Evolutionary conservation across 2,113 vertebrate species (phyloP).

Genomic region (Leucosticte australis): DNA sequence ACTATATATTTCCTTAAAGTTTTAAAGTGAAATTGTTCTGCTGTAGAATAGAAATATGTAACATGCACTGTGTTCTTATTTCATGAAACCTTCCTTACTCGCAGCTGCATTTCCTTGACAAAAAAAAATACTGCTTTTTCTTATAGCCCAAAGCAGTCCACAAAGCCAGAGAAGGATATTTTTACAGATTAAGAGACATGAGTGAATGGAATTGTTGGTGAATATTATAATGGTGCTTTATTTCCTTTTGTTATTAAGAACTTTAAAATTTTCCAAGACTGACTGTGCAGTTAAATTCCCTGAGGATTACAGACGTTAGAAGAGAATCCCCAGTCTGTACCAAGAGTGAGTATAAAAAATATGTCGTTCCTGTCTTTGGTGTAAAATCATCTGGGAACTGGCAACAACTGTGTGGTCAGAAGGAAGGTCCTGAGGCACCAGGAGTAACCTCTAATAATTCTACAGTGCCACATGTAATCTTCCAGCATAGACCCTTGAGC

Average conservation of each 20-base stretch:
- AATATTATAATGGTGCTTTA: neutral
- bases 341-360: neutral
- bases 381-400: neutral
- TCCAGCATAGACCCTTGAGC: neutral
- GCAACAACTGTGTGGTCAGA: neutral
- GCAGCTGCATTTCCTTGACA: neutral
- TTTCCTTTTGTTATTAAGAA: neutral
- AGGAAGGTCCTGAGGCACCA: neutral
- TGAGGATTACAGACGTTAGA: neutral
- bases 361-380: neutral
- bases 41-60: neutral
- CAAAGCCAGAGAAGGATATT: neutral
- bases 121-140: neutral
- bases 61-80: neutral
- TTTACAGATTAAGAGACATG: neutral
- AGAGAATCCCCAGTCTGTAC: neutral
- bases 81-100: neutral
- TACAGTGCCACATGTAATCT: neutral
- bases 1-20: neutral
- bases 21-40: neutral
- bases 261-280: neutral
- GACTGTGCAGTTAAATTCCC: neutral
- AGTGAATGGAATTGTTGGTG: neutral
- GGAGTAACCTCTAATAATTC: neutral
- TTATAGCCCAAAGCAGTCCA: neutral